Conservation (phyloP, 92 coral and sea anemone genomes). For the Epizoanthus illoricatus region DNA sequence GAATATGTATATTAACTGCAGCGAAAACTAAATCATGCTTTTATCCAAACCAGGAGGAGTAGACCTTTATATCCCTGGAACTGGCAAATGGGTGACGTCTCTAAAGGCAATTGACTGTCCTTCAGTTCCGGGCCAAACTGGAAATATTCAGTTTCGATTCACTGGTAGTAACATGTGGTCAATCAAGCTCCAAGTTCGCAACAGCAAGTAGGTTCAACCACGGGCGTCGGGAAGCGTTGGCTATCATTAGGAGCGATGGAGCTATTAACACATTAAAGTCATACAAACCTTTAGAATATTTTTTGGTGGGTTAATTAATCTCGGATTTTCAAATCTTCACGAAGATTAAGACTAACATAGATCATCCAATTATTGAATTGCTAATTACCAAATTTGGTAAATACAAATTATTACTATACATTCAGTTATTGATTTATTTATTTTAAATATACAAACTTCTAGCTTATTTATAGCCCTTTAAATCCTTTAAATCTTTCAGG, state of each 20-base stretch:
- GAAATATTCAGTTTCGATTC: slow-evolving; percentile 74
- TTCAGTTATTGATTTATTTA: background rate
- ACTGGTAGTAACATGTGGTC: slow-evolving; percentile 65
- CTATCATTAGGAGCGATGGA: background rate
- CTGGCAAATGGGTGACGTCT: slow-evolving; percentile 70
- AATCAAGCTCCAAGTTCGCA: slow-evolving; percentile 74
- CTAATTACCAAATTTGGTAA: too few species aligned
- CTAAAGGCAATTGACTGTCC: slow-evolving; percentile 80
- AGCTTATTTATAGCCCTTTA: background rate
- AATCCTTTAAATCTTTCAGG: slow-evolving; percentile 26
- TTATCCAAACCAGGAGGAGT: slow-evolving; percentile 57
- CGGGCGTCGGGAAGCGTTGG: background rate
- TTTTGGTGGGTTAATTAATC: too few species aligned
- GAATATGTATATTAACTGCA: background rate
- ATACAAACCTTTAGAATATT: background rate
- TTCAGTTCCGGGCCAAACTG: slow-evolving; percentile 54
- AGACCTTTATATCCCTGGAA: slow-evolving; percentile 66
- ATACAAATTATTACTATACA: too few species aligned
- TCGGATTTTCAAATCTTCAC: too few species aligned
- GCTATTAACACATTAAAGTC: too few species aligned
- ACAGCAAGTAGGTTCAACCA: slow-evolving; percentile 58
- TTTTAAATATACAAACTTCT: too few species aligned
- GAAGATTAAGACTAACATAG: too few species aligned
- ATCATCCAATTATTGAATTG: too few species aligned
- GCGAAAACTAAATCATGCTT: background rate